Evolutionary conservation across 2,113 vertebrate species (phyloP).

Genomic region (Greenwoodochromis staneri): DNA sequence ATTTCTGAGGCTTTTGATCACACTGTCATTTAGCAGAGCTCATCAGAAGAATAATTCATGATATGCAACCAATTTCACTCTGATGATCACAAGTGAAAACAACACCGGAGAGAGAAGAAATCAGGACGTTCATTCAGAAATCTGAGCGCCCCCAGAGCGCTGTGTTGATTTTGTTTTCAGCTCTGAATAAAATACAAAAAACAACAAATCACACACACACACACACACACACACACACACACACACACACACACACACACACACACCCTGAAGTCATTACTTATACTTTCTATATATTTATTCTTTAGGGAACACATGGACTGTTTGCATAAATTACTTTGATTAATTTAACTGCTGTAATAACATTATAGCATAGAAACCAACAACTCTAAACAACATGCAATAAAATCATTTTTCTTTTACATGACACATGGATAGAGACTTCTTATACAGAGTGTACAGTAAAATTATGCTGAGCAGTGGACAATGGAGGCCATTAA

Average conservation of each 20-base stretch:
- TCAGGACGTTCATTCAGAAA: neutral
- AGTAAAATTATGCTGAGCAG: neutral
- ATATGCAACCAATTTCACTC: neutral
- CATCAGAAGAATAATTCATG: constrained; percentile 13
- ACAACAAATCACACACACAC: neutral
- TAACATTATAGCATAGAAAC: neutral
- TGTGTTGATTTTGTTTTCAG: neutral
- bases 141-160: neutral
- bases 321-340: neutral
- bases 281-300: neutral
- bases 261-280: neutral
- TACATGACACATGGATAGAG: neutral
- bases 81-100: neutral
- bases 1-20: constrained; percentile 16
- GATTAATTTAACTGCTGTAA: neutral
- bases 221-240: neutral
- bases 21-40: neutral
- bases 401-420: neutral
- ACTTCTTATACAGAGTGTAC: neutral
- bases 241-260: neutral
- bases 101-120: neutral
- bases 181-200: neutral
- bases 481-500: neutral
- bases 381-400: neutral
- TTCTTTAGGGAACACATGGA: neutral